phyloP scores from a whole-genome alignment of 2,113 vertebrate species.

The Puntigrus tetrazona region DNA sequence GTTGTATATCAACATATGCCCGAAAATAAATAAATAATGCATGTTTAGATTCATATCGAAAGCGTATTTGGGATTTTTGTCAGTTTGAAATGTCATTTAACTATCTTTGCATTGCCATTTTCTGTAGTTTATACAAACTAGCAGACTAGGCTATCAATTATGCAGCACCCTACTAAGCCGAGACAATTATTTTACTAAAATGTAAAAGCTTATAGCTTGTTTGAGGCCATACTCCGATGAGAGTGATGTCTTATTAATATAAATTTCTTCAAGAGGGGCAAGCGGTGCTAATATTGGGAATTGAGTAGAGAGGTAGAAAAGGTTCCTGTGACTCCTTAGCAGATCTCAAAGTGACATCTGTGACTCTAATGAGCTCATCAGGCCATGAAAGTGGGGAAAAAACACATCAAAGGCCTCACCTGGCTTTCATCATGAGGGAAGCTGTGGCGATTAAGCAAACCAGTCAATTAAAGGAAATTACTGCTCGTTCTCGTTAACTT shows the following conservation, averaged over 20 bases:
- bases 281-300: conserved; percentile 52
- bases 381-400: conserved; percentile 31
- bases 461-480: conserved; percentile 66
- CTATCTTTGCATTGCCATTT: not conserved
- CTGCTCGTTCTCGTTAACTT: conserved; percentile 54
- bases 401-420: conserved; percentile 68
- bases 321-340: conserved; percentile 3
- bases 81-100: not conserved
- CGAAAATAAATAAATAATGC: not conserved
- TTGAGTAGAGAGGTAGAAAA: conserved; percentile 61
- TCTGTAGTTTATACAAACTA: not conserved
- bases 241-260: not conserved
- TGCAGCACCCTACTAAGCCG: not conserved
- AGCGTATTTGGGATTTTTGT: not conserved
- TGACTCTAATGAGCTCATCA: conserved; percentile 52
- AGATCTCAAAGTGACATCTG: conserved; percentile 47
- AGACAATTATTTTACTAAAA: not conserved
- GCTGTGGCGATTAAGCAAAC: conserved; percentile 52
- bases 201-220: not conserved
- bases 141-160: not conserved
- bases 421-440: conserved; percentile 70
- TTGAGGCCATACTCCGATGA: not conserved
- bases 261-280: not conserved
- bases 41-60: not conserved
- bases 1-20: not conserved